Percentiles rank a stretch among this genome's conserved stretches.
Conservation (phyloP, 2,797 vertebrate species). For the Syngnathus acus region DNA sequence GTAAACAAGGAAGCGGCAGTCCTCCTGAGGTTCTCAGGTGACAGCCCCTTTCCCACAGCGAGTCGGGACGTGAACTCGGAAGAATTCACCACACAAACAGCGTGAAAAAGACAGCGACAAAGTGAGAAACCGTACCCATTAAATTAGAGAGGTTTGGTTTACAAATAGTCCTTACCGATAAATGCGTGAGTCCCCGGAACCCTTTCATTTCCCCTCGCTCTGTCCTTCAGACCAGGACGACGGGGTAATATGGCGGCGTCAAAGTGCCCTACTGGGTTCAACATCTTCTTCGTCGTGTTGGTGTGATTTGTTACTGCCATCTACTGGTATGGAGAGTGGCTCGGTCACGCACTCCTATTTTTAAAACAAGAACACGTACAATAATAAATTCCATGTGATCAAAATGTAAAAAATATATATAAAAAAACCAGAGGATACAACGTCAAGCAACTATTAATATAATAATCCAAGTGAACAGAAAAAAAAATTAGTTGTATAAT, state of each 20-base stretch:
- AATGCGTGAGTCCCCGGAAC: conserved; percentile 64
- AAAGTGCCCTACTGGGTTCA: conserved; percentile 59
- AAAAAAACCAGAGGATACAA: background rate
- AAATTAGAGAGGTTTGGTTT: accelerated
- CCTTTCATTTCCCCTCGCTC: conserved; percentile 68
- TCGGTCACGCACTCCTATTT: background rate
- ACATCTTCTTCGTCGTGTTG: background rate
- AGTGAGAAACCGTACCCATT: background rate
- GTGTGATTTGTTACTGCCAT: background rate
- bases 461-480: too few relatives aligned
- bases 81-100: background rate
- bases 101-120: accelerated
- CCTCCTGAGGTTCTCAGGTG: background rate
- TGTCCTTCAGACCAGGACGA: conserved; percentile 55
- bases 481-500: too few relatives aligned
- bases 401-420: too few relatives aligned
- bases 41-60: conserved; percentile 18
- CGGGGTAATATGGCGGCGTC: conserved; percentile 61
- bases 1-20: background rate
- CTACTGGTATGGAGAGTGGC: background rate
- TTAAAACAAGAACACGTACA: too few relatives aligned
- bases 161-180: conserved; percentile 55
- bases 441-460: too few relatives aligned
- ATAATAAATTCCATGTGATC: too few relatives aligned
- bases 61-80: background rate